Evolutionary conservation across 1,140 invertebrate species (phyloP), one percentile per base, ranked within the genome.

Genomic region (Sycophaga agraensis): DNA sequence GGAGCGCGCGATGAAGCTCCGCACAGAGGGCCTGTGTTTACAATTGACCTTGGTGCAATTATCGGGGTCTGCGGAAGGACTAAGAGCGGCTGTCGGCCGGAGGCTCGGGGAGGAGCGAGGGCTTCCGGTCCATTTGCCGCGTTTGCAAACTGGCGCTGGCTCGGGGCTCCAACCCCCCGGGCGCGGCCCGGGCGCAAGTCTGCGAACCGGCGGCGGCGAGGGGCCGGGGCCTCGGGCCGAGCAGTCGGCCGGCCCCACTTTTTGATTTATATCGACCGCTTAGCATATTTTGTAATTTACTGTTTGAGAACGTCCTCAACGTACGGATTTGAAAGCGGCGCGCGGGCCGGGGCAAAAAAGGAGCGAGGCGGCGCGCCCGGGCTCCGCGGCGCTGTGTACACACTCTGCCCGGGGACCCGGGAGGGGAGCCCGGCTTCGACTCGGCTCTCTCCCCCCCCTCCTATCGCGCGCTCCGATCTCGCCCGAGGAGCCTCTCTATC

Each of bases 251-350:
- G 70, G 65, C 63, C 71, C 68, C 66, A 73, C 67, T 78, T 78
- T n/a, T 80, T 81, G 75, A 77, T 77, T 77, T 77, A 77, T 77
- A 77, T 77, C 75, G 67, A 64, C 68, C 70, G 73, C 72, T 77
- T 77, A 77, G 75, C 75, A 77, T 77, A 77, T 63, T 70, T 70
- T 68, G 68, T 73, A 70, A 73, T 73, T 73, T 73, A 73, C 71
- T 73, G 71, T 73, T 80, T 63, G 60, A 63, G 74, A 75, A 73
- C 75, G 75, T 72, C 71, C 62, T 75, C 68, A 76, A 76, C 74
- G 74, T 73, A 73, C 71, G 59, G 39, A 61, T 54, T 60, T 53
- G 21, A 60, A 53, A 45, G 48, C 57, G 48, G 35, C 31, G 12
- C 40, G 35, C 16, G n/a, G n/a, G n/a, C n/a, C n/a, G n/a, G n/a